Percentiles rank a stretch among this genome's conserved stretches.
Evolutionary conservation across 2,797 vertebrate genomes (phyloP).

Genomic region (Enteromius treurensis): DNA sequence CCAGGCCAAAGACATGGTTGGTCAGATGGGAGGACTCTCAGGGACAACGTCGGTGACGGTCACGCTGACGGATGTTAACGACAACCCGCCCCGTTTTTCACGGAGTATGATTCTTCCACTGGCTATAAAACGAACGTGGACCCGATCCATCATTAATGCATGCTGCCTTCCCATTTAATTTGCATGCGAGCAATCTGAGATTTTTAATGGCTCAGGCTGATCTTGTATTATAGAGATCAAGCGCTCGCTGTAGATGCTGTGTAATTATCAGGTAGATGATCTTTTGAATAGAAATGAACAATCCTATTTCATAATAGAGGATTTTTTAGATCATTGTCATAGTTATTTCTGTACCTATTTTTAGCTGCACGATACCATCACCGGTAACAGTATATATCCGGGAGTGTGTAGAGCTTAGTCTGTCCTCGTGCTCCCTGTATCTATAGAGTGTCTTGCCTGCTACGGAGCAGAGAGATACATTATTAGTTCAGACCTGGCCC

Average conservation of each 20-base stretch:
- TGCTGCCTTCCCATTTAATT: background rate
- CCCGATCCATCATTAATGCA: slow-evolving; percentile 35
- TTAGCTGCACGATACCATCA: slow-evolving; percentile 15
- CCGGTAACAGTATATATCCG: slow-evolving; percentile 3
- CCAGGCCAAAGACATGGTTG: slow-evolving; percentile 95
- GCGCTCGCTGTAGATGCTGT: background rate
- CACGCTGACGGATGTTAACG: slow-evolving; percentile 88
- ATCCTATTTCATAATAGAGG: slow-evolving; percentile 7
- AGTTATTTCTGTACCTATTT: slow-evolving; percentile 33
- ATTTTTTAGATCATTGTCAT: slow-evolving; percentile 28
- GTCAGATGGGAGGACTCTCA: slow-evolving; percentile 90
- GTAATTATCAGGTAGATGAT: slow-evolving; percentile 39
- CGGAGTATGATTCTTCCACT: slow-evolving; percentile 74
- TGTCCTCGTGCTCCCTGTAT: slow-evolving; percentile 26
- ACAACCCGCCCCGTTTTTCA: slow-evolving; percentile 89
- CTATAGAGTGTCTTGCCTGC: slow-evolving; percentile 44
- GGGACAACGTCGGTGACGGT: slow-evolving; percentile 90
- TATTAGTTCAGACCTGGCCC: slow-evolving; percentile 27
- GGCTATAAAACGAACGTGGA: background rate
- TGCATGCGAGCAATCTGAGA: slow-evolving; percentile 10
- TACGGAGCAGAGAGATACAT: slow-evolving; percentile 31
- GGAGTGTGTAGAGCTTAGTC: slow-evolving; percentile 16
- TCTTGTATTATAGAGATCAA: slow-evolving; percentile 34
- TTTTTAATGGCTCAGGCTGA: slow-evolving; percentile 15
- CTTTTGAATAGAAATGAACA: slow-evolving; percentile 20